phyloP scores from a whole-genome alignment of 2,113 vertebrate genomes.

The Dipodomys merriami region DNA sequence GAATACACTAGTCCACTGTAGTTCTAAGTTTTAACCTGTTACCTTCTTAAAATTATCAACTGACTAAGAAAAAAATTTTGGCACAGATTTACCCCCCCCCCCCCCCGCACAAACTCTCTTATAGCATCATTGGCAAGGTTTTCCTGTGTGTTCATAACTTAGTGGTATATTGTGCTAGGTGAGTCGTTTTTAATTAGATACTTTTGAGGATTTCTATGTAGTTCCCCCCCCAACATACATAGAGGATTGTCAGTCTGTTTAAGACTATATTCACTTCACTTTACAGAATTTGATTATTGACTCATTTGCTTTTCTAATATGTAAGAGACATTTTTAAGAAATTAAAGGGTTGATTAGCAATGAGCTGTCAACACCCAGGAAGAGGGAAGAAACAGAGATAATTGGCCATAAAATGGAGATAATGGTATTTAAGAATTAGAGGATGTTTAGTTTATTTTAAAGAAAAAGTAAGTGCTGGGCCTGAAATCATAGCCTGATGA shows the following conservation, averaged over 20 bases:
- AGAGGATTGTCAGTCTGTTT: not conserved
- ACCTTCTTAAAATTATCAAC: not conserved
- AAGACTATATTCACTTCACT: not conserved
- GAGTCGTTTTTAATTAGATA: not conserved
- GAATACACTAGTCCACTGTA: not conserved
- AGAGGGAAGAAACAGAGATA: not conserved
- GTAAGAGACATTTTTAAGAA: not conserved
- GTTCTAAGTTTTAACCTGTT: not conserved
- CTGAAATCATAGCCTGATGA: not conserved
- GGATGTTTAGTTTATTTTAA: not conserved
- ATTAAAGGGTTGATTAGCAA: not conserved
- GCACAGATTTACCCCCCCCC: not conserved
- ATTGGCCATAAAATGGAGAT: not conserved
- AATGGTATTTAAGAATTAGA: not conserved
- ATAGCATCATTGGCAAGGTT: not conserved
- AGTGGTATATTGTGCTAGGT: not conserved
- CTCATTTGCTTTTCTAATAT: not conserved
- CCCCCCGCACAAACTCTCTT: rapidly evolving
- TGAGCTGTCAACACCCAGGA: not conserved
- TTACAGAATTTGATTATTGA: not conserved
- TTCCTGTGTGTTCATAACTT: not conserved
- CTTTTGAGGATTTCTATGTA: not conserved
- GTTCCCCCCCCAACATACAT: not conserved
- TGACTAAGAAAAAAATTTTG: not conserved
- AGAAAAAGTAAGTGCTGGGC: not conserved